Base-by-base conservation (phyloP, 2,888 invertebrate species). In the Hecatera dysodea region DNA sequence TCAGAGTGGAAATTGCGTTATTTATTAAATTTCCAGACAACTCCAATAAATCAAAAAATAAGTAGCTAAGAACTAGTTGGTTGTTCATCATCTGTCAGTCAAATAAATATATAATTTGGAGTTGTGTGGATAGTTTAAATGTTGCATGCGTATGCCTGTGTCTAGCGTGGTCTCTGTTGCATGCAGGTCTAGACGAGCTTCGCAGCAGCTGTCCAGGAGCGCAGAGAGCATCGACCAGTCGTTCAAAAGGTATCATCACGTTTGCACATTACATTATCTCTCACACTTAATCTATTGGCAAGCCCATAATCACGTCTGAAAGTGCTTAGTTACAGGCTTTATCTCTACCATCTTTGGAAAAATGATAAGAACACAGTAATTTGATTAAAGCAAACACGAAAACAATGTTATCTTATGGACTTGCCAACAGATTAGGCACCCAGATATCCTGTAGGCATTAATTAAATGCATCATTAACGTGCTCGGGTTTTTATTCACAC, bases 151-250 rank as follows among this genome's bases (percentile, higher is more conserved):
- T 89, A 86, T 90, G 94, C 92, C 91, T 94, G 93, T 94, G 93
- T 94, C 90, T 96, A 95, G 90, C 90, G 91, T 92, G 92, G 93
- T 95, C 90, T 96, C 93, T 96, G 93, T 96, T 96, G 96, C 96
- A 96, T 96, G 93, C 97, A 98, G 98, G 97, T 98, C 98, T 96
- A 97, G 98, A 93, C 97, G 98, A 93, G 97, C 98, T 92, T 98
- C 98, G 89, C 98, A 98, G 96, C 98, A 98, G 95, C 96, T 97
- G 92, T 97, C 97, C 90, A 94, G 97, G 92, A 97, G 97, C 91
- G 97, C 96, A 87, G 97, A 97, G 93, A 97, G 96, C 95, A 96
- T 97, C 93, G 96, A 97, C 89, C 96, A 96, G 83, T 89, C 94
- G 27, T 95, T 96, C 89, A 96, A 96, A 88, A 96, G 97, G 97